Evolutionary conservation across 2,113 vertebrate genomes (phyloP), one percentile per base, ranked within the genome.

Genomic region (Dipodomys spectabilis): DNA sequence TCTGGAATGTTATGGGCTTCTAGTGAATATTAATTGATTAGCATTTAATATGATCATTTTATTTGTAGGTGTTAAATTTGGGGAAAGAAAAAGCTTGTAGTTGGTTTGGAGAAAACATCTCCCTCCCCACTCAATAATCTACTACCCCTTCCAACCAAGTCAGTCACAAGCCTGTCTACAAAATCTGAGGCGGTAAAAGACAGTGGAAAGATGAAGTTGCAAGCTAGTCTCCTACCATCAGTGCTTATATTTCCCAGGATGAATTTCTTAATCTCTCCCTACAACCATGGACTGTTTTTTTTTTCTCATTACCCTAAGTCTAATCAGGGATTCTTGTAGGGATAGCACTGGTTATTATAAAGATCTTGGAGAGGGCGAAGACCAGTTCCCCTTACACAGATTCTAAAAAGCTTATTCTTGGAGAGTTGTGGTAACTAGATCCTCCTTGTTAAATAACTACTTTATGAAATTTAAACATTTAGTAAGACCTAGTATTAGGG

Each of bases 1-100:
- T 84, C 60, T 89, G 83, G 72, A 88, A 93, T 85, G 67, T 68
- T 77, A 69, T 28, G 44, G 71, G 69, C 39, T 73, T 53, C 57
- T 65, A 57, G 20, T 72, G 60, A 88, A 80, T 96, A 71, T 35
- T 84, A 71, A 90, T 77, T 45, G 75, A 88, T 79, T 72, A 67
- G 71, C 19, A 30, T 91, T 86, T 22, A 65, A 49, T 19, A 45
- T 78, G 73, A 62, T 20, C 25, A 71, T 81, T 84, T 92, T 88
- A 83, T 65, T 83, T 25, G 39, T 73, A 39, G n/a, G 28, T 49
- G 72, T 95, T 89, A 83, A 86, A 73, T 64, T 91, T 73, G 35
- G 28, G 23, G 23, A 57, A 62, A 87, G 44, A 67, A 84, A 82
- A 23, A 91, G 23, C 28, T 45, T 86, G 71, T 62, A 62, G 16